Conservation (phyloP, 2,113 vertebrate species). For the Centrocercus urophasianus region DNA sequence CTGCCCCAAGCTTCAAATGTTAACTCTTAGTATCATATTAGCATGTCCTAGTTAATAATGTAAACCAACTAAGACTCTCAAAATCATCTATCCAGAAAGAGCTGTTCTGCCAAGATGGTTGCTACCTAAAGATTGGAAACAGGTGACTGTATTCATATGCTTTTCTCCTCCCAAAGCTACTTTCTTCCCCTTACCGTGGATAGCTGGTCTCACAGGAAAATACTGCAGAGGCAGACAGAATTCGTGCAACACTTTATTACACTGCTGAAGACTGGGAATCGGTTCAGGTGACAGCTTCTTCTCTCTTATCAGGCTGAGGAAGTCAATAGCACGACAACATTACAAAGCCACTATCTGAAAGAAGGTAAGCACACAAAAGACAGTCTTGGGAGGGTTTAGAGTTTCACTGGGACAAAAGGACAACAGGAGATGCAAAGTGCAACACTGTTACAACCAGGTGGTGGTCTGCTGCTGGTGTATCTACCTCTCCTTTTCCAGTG, state of each 20-base stretch:
- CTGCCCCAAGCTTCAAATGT: background rate
- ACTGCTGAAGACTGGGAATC: background rate
- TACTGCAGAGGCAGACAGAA: background rate
- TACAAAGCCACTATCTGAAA: background rate
- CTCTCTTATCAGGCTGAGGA: background rate
- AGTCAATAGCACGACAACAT: background rate
- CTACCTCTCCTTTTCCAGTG: background rate
- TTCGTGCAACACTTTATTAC: slow-evolving; percentile 31
- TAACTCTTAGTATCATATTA: background rate
- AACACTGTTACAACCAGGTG: background rate
- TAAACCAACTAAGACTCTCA: background rate
- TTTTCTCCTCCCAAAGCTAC: background rate
- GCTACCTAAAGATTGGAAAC: too few species aligned
- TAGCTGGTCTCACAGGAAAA: background rate
- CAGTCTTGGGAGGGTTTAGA: background rate
- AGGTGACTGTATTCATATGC: rapidly evolving
- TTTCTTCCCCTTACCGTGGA: background rate
- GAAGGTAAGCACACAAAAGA: background rate
- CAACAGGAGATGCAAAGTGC: background rate
- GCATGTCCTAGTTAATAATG: background rate
- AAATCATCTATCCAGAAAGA: background rate
- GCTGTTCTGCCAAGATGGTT: background rate
- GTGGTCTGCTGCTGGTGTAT: background rate
- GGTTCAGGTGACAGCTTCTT: background rate
- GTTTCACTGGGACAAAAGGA: background rate